Conservation (phyloP, 2,113 vertebrate genomes). For the Gobius niger region DNA sequence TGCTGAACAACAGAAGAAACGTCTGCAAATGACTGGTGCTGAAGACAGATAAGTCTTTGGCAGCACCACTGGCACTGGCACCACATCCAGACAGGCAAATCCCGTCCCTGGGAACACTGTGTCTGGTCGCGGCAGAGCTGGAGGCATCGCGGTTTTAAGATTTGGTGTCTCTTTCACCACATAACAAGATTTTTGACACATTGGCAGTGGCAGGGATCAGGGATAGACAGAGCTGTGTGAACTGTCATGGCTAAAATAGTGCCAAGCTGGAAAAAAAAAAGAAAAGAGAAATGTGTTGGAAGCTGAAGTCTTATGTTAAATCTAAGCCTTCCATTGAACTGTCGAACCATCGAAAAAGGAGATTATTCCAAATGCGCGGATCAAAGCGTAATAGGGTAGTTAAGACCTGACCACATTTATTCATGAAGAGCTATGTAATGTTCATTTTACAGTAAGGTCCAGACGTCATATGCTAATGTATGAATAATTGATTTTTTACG, state of each 20-base stretch:
- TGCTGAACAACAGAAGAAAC: constrained; percentile 68
- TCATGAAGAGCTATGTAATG: constrained; percentile 11
- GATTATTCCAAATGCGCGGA: constrained; percentile 35
- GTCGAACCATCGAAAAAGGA: constrained; percentile 43
- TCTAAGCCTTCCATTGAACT: constrained; percentile 38
- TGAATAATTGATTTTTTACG: constrained; percentile 6
- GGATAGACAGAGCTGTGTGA: constrained; percentile 51
- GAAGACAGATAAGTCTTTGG: constrained; percentile 61
- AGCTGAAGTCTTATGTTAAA: constrained; percentile 46
- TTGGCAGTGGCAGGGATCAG: constrained; percentile 57
- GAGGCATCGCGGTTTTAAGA: constrained; percentile 45
- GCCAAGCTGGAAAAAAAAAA: constrained; percentile 25
- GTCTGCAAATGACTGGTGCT: constrained; percentile 64
- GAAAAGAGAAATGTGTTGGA: constrained; percentile 24
- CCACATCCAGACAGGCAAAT: constrained; percentile 56
- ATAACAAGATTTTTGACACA: constrained; percentile 60
- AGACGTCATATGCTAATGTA: constrained; percentile 17
- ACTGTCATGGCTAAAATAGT: constrained; percentile 56
- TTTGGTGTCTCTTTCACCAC: constrained; percentile 57
- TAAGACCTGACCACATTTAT: constrained; percentile 8
- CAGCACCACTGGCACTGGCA: constrained; percentile 54
- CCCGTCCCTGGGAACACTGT: constrained; percentile 53
- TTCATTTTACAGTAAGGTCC: constrained; percentile 16
- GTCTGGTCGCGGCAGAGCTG: constrained; percentile 53
- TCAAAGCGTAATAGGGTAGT: constrained; percentile 21